A percentile compares a stretch with the other conserved stretches of the same genome.
Conservation (phyloP, 2,113 vertebrate genomes). For the Plotosus lineatus region DNA sequence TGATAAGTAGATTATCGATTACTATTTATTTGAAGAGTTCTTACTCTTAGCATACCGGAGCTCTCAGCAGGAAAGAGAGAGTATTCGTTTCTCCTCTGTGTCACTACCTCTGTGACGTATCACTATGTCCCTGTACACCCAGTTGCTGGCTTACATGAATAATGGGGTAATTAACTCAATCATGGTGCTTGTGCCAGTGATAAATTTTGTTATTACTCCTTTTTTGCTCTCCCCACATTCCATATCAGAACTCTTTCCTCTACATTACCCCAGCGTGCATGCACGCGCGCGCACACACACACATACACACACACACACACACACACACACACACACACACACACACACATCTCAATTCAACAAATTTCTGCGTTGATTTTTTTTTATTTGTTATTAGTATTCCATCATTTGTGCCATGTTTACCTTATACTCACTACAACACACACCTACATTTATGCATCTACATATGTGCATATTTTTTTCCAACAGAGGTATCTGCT, state of each 20-base stretch:
- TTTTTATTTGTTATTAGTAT: neutral
- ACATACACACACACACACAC: neutral
- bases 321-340: neutral
- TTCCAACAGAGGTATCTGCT: too few relatives aligned
- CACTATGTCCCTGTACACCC: slow-evolving; percentile 33
- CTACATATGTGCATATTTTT: neutral
- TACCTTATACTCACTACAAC: neutral
- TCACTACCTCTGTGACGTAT: slow-evolving; percentile 28
- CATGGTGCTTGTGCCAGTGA: slow-evolving; percentile 50
- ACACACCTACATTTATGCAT: slow-evolving; percentile 1
- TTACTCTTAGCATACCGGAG: neutral
- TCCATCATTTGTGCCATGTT: slow-evolving; percentile 1
- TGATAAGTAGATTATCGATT: neutral
- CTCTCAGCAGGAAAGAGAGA: neutral
- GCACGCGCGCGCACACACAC: slow-evolving; percentile 7
- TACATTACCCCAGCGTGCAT: slow-evolving; percentile 46
- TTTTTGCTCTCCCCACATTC: slow-evolving; percentile 44
- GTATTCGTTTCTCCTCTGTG: slow-evolving; percentile 7
- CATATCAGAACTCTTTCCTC: slow-evolving; percentile 52
- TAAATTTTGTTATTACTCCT: slow-evolving; percentile 53
- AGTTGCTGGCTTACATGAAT: slow-evolving; percentile 51
- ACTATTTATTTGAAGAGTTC: neutral
- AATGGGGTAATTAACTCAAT: slow-evolving; percentile 57
- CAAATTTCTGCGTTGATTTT: neutral
- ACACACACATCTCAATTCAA: neutral